These are phyloP conservation scores for Ellobius talpinus DNA, from an alignment of 2,113 vertebrate genomes.

Conservation along the genomic window DNA sequence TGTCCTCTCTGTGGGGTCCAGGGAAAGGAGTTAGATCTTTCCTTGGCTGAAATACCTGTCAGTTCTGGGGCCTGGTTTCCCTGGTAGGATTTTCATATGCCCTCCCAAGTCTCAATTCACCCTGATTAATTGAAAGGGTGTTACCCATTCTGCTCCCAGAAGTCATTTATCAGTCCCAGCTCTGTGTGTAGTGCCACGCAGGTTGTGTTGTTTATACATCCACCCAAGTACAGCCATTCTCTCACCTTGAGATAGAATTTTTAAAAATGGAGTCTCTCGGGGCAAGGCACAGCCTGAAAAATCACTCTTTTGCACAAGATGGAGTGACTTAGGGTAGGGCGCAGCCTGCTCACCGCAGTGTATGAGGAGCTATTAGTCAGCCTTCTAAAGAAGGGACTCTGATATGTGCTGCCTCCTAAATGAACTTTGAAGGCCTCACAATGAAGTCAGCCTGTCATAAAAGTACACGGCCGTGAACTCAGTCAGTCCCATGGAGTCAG, in stretches of 20 bases:
- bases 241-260: background rate
- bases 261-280: background rate
- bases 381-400: background rate
- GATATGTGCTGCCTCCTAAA: too few species aligned
- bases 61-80: background rate
- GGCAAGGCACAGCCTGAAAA: background rate
- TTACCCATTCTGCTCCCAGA: background rate
- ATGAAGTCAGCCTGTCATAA: background rate
- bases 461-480: too few species aligned
- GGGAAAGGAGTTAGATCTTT: background rate
- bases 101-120: background rate
- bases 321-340: background rate
- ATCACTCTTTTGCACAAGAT: background rate
- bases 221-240: background rate
- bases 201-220: too few species aligned
- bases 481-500: background rate
- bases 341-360: too few species aligned
- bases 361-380: background rate
- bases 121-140: too few species aligned
- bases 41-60: too few species aligned
- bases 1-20: too few species aligned
- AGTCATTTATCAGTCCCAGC: background rate
- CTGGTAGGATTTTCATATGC: background rate
- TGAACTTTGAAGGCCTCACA: background rate
- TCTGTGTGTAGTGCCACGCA: too few species aligned